Evolutionary conservation across 2,888 invertebrate species (phyloP).

Genomic region (Hirtodrosophila cameraria): DNA sequence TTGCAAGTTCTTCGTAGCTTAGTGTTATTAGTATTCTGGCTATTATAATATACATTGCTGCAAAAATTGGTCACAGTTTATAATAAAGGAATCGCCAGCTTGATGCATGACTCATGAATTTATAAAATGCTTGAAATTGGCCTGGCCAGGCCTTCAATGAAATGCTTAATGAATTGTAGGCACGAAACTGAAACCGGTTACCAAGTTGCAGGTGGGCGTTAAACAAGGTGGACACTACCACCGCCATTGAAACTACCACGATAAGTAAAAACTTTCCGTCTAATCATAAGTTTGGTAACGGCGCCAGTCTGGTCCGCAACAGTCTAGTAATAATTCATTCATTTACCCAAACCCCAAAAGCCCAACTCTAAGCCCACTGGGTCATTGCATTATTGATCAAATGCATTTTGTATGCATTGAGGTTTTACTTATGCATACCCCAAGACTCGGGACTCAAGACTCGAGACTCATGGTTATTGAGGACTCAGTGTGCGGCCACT

Average conservation of each 20-base stretch:
- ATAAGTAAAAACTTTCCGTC: conserved; percentile 35
- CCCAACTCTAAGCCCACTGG: conserved; percentile 20
- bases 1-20: no score
- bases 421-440: conserved; percentile 56
- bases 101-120: conserved; percentile 60
- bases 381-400: conserved; percentile 80
- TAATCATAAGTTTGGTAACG: conserved; percentile 57
- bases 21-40: no score
- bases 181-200: conserved; percentile 70
- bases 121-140: conserved; percentile 33
- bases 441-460: neutral
- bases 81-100: conserved; percentile 48
- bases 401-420: conserved; percentile 63
- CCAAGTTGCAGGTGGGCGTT: conserved; percentile 52
- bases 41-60: neutral
- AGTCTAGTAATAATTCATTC: neutral
- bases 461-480: neutral
- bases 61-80: conserved; percentile 9
- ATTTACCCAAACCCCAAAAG: neutral
- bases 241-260: conserved; percentile 4
- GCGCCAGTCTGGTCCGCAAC: conserved; percentile 52
- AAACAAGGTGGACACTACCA: conserved; percentile 37
- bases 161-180: conserved; percentile 68
- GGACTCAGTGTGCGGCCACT: conserved; percentile 17
- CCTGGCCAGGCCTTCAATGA: conserved; percentile 15